Evolutionary conservation across 2,113 vertebrate species (phyloP).

Genomic region (Ctenodactylus gundi): DNA sequence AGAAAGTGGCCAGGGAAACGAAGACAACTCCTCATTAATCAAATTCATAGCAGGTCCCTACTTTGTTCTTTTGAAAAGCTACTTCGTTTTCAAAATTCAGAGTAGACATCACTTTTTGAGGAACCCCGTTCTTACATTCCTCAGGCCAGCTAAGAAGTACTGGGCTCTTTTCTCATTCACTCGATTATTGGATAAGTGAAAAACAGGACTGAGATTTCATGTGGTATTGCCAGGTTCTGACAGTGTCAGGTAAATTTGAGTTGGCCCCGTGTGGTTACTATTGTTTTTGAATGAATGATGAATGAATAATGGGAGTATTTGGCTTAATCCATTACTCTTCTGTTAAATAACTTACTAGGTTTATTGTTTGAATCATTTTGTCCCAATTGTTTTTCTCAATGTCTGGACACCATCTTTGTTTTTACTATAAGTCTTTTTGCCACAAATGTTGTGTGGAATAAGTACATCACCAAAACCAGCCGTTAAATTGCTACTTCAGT

Average conservation of each 20-base stretch:
- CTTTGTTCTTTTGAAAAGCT: neutral
- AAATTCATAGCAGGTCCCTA: too few relatives aligned
- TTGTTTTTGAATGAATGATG: neutral
- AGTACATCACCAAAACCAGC: neutral
- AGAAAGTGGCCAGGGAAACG: neutral
- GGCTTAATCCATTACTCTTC: neutral
- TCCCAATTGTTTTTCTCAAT: neutral
- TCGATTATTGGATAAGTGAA: neutral
- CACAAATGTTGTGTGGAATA: neutral
- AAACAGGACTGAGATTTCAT: neutral
- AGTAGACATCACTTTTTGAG: neutral
- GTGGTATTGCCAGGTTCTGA: neutral
- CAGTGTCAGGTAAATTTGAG: neutral
- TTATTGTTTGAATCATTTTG: neutral
- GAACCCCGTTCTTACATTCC: neutral
- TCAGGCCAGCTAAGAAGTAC: too few relatives aligned
- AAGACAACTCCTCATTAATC: too few relatives aligned
- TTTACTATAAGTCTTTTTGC: neutral
- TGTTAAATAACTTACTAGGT: neutral
- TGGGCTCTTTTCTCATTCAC: neutral
- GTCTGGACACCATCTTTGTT: neutral
- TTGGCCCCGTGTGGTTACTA: neutral
- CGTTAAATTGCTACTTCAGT: neutral
- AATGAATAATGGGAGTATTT: neutral
- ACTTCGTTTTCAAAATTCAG: neutral